A percentile compares a stretch with the other conserved stretches of the same genome.
These are phyloP conservation scores for Ligdia adustata DNA, from an alignment of 2,888 invertebrate genomes.

Conservation along the genomic window DNA sequence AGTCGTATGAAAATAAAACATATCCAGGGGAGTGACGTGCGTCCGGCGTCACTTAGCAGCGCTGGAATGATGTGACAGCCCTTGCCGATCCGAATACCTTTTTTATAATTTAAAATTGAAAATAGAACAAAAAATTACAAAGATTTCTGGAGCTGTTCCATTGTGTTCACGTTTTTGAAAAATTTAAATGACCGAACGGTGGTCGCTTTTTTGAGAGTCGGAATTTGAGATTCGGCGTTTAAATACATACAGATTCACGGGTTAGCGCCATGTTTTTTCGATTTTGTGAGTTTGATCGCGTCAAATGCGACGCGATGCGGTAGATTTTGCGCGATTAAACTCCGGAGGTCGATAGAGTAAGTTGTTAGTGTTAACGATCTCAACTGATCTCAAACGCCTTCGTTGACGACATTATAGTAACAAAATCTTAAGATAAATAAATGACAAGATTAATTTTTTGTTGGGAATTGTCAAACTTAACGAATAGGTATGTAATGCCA, in stretches of 20 bases:
- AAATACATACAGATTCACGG: slow-evolving; percentile 82
- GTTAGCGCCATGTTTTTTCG: slow-evolving; percentile 84
- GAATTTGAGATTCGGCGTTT: slow-evolving; percentile 80
- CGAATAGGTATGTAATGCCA: too few species aligned
- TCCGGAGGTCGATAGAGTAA: slow-evolving; percentile 75
- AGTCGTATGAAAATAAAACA: slow-evolving; percentile 82
- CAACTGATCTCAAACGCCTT: slow-evolving; percentile 58
- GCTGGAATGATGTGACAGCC: slow-evolving; percentile 83
- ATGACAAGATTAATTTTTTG: too few species aligned
- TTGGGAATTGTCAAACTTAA: too few species aligned
- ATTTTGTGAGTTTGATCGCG: slow-evolving; percentile 79
- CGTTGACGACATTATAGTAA: slow-evolving; percentile 43
- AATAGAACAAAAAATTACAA: slow-evolving; percentile 66
- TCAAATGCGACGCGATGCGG: slow-evolving; percentile 66
- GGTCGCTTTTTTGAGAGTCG: slow-evolving; percentile 73
- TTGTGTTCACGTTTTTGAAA: slow-evolving; percentile 83
- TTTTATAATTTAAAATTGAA: slow-evolving; percentile 77
- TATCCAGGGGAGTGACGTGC: slow-evolving; percentile 78
- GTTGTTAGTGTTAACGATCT: slow-evolving; percentile 79
- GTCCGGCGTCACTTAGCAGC: slow-evolving; percentile 84
- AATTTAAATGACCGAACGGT: slow-evolving; percentile 79
- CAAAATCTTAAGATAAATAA: slow-evolving; percentile 12
- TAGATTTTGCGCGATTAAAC: slow-evolving; percentile 78
- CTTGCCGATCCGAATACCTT: slow-evolving; percentile 80
- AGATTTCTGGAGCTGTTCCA: slow-evolving; percentile 78